These are phyloP conservation scores for Drosophila aff. DNA, from an alignment of 1,140 invertebrate genomes.

Conservation along the genomic window DNA sequence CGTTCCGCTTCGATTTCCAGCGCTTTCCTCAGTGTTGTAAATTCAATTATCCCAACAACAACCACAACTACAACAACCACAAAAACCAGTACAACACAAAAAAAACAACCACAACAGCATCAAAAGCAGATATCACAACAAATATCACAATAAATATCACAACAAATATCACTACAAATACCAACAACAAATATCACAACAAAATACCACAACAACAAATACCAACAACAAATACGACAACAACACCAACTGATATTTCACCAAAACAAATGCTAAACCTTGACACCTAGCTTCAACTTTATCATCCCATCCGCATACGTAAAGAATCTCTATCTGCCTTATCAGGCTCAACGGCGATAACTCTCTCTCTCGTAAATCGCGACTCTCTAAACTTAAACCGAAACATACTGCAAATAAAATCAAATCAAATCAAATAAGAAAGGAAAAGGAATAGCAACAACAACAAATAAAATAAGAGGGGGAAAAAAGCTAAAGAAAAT, in stretches of 20 bases:
- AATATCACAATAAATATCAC: too few species aligned
- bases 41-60: conserved; percentile 24
- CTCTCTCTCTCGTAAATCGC: conserved; percentile 14
- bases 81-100: too few species aligned
- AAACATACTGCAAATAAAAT: not conserved
- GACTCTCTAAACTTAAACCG: not conserved
- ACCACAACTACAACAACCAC: too few species aligned
- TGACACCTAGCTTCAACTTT: conserved; percentile 28
- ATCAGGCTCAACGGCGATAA: conserved; percentile 21
- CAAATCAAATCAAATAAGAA: not conserved
- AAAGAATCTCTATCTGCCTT: conserved; percentile 9
- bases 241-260: not conserved
- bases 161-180: too few species aligned
- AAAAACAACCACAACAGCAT: not conserved
- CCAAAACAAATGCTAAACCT: conserved; percentile 5
- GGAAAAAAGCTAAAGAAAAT: not conserved
- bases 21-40: conserved; percentile 21
- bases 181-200: not conserved
- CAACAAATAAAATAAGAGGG: not conserved
- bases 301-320: conserved; percentile 22
- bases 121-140: not conserved
- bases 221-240: not conserved
- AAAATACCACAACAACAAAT: not conserved
- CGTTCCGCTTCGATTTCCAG: conserved; percentile 37
- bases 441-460: not conserved